Evolutionary conservation across 2,113 vertebrate genomes (phyloP).

Genomic region (Osmerus mordax): DNA sequence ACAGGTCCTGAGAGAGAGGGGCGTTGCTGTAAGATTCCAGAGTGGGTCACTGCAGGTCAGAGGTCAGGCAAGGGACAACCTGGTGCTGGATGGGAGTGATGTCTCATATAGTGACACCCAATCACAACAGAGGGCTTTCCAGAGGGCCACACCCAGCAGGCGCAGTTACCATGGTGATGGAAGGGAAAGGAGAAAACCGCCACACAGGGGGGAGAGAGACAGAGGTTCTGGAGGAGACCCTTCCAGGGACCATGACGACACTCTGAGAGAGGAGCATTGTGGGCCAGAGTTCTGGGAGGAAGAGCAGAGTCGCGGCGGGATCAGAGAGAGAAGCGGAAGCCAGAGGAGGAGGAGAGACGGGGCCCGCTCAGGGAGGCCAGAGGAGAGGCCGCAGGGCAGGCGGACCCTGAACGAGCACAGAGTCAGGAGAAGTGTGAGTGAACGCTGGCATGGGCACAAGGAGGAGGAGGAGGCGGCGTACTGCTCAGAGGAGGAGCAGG

Average conservation of each 20-base stretch:
- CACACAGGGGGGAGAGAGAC: conserved; percentile 39
- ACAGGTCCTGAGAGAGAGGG: conserved; percentile 58
- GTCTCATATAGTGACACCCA: conserved; percentile 43
- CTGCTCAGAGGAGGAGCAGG: conserved; percentile 57
- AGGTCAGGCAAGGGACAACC: conserved; percentile 48
- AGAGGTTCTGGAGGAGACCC: conserved; percentile 42
- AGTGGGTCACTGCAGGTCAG: conserved; percentile 47
- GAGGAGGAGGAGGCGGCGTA: conserved; percentile 40
- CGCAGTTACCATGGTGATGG: conserved; percentile 69
- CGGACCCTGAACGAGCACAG: not conserved
- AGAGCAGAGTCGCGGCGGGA: conserved; percentile 11
- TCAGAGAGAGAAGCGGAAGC: conserved; percentile 31
- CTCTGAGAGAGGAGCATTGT: not conserved
- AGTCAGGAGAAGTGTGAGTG: conserved; percentile 44
- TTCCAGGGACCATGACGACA: conserved; percentile 21
- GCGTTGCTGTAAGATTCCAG: conserved; percentile 53
- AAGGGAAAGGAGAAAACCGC: conserved; percentile 48
- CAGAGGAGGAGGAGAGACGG: not conserved
- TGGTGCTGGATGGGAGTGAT: conserved; percentile 51
- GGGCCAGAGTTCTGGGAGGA: conserved; percentile 33
- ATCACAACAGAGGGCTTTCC: conserved; percentile 57
- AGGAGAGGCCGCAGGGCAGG: conserved; percentile 28
- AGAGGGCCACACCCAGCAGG: conserved; percentile 52
- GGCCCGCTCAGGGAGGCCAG: conserved; percentile 1
- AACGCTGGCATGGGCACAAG: conserved; percentile 36